Conservation (phyloP, 2,113 vertebrate species). For the Xyliphius kryptos region DNA sequence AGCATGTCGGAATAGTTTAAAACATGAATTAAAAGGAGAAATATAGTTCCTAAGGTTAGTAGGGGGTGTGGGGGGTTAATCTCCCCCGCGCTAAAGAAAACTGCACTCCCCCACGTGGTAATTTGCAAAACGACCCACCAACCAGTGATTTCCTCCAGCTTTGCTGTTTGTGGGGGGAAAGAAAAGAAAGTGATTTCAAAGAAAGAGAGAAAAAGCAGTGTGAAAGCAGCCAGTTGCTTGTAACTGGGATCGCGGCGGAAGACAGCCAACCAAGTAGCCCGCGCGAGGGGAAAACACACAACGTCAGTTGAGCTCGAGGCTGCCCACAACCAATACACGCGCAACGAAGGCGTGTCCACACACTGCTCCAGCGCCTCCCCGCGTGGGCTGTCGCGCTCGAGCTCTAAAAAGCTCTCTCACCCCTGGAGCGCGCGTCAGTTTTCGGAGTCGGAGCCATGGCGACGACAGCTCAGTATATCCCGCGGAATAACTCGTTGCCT, state of each 20-base stretch:
- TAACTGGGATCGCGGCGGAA: conserved; percentile 36
- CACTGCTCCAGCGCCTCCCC: no score
- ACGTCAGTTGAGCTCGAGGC: no score
- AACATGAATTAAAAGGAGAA: no score
- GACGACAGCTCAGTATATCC: conserved; percentile 91
- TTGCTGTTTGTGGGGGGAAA: conserved; percentile 41
- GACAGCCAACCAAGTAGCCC: conserved; percentile 70
- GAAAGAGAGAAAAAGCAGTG: conserved; percentile 27
- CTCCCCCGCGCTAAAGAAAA: conserved; percentile 52
- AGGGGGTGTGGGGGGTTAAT: conserved; percentile 22
- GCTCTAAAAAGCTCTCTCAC: conserved; percentile 76
- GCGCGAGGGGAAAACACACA: conserved; percentile 68
- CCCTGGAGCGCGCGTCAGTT: conserved; percentile 71
- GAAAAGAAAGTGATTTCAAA: conserved; percentile 39
- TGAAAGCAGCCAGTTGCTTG: conserved; percentile 40
- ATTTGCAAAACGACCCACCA: conserved; percentile 66
- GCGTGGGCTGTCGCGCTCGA: no score
- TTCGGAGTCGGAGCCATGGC: conserved; percentile 84
- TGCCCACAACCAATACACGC: no score
- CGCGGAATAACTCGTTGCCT: conserved; percentile 82
- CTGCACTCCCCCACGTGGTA: conserved; percentile 78
- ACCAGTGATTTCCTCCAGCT: conserved; percentile 53
- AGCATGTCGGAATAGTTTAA: no score
- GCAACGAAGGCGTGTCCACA: no score
- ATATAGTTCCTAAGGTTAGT: no score